A percentile compares a stretch with the other conserved stretches of the same genome.
Evolutionary conservation across 2,888 invertebrate genomes (phyloP).

Genomic region (Synergus laeviventris): DNA sequence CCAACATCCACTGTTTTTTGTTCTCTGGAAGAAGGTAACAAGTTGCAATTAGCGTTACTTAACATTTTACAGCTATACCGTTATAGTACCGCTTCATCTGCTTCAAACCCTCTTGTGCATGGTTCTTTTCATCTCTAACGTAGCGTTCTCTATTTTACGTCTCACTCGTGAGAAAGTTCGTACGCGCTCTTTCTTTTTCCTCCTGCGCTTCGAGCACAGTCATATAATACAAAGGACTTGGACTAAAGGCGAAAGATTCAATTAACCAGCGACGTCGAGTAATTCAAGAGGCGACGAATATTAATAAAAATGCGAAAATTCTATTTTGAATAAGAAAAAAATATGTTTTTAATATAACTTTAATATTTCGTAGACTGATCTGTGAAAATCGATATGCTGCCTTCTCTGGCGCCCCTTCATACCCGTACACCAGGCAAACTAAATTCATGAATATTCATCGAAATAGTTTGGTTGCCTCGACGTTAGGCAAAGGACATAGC

Average conservation of each 20-base stretch:
- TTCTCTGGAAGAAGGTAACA: not conserved
- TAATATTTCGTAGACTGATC: not conserved
- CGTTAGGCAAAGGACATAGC: too few species aligned
- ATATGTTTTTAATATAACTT: not conserved
- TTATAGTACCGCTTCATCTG: not conserved
- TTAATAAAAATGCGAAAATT: not conserved
- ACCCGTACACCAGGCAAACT: too few species aligned
- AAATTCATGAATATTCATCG: too few species aligned
- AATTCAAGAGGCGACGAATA: conserved; percentile 13
- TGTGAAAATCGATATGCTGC: too few species aligned
- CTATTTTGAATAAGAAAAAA: not conserved
- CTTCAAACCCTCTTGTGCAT: not conserved
- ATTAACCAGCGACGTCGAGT: conserved; percentile 1
- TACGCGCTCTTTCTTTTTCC: not conserved
- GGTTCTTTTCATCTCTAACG: not conserved
- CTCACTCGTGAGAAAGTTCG: not conserved
- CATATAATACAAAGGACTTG: not conserved
- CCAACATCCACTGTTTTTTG: not conserved
- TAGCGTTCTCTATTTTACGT: not conserved
- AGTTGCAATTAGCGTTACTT: conserved; percentile 2
- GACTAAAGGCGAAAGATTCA: conserved; percentile 13
- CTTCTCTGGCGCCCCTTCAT: too few species aligned
- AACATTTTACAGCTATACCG: not conserved
- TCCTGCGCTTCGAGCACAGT: not conserved
- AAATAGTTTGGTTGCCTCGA: too few species aligned